Conservation (phyloP, 2,797 vertebrate species). For the Sebastes cheni region DNA sequence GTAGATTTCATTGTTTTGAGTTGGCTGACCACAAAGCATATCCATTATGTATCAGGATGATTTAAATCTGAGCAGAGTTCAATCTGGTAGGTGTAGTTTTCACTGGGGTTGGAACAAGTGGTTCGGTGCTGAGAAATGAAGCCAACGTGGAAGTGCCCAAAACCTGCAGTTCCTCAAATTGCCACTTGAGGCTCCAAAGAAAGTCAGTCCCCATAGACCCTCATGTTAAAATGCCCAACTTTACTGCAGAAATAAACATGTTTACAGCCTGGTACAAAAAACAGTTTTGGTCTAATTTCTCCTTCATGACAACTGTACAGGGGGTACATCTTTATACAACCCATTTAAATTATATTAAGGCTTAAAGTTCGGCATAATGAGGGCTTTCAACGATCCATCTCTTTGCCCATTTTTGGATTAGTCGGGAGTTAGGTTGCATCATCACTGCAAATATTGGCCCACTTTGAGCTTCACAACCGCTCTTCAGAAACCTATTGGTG, state of each 20-base stretch:
- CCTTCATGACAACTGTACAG: too few species aligned
- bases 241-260: neutral
- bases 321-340: too few species aligned
- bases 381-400: neutral
- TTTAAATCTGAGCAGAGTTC: neutral
- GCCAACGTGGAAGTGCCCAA: too few species aligned
- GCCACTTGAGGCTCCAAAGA: too few species aligned
- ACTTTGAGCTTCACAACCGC: neutral
- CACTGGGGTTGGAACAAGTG: neutral
- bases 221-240: too few species aligned
- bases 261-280: neutral
- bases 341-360: too few species aligned
- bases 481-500: neutral
- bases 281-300: too few species aligned
- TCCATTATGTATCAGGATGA: conserved; percentile 15
- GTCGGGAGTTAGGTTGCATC: neutral
- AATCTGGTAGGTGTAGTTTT: conserved; percentile 1
- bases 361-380: too few species aligned
- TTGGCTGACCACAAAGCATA: conserved; percentile 1
- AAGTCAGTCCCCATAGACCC: too few species aligned
- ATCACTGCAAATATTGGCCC: neutral
- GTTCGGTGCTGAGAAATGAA: too few species aligned
- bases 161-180: too few species aligned
- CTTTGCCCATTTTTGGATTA: neutral
- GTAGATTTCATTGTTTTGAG: conserved; percentile 36